Evolutionary conservation across 2,113 vertebrate genomes (phyloP).

Genomic region (Pluvianellus socialis): DNA sequence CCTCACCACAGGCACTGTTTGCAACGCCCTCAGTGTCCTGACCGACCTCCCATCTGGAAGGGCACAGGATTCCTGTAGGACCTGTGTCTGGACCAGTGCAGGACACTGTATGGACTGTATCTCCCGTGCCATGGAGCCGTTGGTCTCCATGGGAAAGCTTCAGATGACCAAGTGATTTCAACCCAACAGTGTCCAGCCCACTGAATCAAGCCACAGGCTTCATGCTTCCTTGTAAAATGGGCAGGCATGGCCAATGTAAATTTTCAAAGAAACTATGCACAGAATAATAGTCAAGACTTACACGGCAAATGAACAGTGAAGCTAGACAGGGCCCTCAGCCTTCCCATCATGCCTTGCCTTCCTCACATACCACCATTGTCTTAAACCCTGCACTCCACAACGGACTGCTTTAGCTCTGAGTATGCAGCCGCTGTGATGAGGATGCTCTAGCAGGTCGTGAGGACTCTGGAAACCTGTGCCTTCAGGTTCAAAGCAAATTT

Average conservation of each 20-base stretch:
- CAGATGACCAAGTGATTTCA: neutral
- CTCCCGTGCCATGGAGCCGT: neutral
- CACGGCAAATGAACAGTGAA: neutral
- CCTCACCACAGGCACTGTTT: neutral
- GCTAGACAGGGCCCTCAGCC: neutral
- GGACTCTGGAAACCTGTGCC: neutral
- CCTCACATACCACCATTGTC: accelerated
- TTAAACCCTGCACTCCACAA: accelerated
- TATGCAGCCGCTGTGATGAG: neutral
- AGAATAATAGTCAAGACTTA: neutral
- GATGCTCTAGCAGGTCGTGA: neutral
- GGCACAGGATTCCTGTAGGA: neutral
- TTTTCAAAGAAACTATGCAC: neutral
- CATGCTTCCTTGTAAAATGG: neutral
- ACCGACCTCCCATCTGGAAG: neutral
- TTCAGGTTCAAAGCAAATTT: neutral
- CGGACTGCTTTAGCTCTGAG: neutral
- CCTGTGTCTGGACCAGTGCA: neutral
- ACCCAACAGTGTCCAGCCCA: neutral
- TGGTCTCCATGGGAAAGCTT: neutral
- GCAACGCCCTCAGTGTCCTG: neutral
- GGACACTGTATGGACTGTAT: neutral
- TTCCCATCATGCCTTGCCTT: neutral
- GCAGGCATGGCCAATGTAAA: neutral
- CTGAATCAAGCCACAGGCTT: neutral